Evolutionary conservation across 2,113 vertebrate genomes (phyloP).

Genomic region (Campylorhamphus procurvoides): DNA sequence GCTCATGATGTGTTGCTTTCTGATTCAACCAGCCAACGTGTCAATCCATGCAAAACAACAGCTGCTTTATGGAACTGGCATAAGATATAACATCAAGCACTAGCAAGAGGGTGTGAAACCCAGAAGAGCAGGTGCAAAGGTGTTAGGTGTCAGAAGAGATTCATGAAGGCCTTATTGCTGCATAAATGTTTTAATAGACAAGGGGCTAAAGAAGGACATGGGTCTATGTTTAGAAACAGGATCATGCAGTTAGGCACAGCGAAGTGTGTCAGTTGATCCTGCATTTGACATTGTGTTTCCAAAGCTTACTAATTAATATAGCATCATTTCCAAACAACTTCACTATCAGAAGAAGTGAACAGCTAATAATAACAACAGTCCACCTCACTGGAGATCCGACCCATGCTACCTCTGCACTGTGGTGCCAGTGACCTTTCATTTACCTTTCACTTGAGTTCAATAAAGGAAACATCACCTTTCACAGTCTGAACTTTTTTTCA

Average conservation of each 20-base stretch:
- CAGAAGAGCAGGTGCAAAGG: slow-evolving; percentile 61
- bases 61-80: slow-evolving; percentile 40
- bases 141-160: slow-evolving; percentile 47
- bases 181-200: slow-evolving; percentile 29
- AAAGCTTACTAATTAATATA: slow-evolving; percentile 9
- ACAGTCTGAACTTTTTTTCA: background rate
- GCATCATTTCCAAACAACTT: background rate
- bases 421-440: background rate
- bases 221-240: slow-evolving; percentile 26
- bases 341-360: background rate
- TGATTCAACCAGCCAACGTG: background rate
- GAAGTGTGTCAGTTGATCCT: slow-evolving; percentile 1
- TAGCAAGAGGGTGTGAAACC: slow-evolving; percentile 55
- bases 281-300: background rate
- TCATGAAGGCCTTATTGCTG: background rate
- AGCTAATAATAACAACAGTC: slow-evolving; percentile 26
- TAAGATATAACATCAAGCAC: background rate
- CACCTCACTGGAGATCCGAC: background rate
- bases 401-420: background rate
- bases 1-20: background rate
- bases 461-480: background rate
- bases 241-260: background rate
- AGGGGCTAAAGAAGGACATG: background rate
- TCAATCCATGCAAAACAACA: slow-evolving; percentile 43
- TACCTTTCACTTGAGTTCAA: background rate